Conservation (phyloP, 2,888 invertebrate genomes). For the Epiblema foenella region DNA sequence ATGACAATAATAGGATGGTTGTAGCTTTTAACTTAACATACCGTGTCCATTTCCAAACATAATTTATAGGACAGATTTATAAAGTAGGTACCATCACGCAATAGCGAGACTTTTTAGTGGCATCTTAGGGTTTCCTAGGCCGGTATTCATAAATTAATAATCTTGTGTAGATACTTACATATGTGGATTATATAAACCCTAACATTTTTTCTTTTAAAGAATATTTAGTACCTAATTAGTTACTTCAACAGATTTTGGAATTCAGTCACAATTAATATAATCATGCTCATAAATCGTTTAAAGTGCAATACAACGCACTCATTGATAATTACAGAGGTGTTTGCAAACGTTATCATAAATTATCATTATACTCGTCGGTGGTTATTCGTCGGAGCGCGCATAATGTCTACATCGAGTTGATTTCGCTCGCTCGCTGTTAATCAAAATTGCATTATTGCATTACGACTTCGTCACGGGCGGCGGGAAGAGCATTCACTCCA, state of each 20-base stretch:
- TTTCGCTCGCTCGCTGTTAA: slow-evolving; percentile 67
- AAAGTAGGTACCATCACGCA: not conserved
- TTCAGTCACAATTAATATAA: slow-evolving; percentile 7
- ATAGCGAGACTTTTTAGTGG: not conserved
- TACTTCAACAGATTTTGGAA: not conserved
- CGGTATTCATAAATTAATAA: not conserved
- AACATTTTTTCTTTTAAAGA: too few species aligned
- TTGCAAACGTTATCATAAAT: slow-evolving; percentile 39
- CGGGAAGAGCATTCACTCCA: slow-evolving; percentile 57
- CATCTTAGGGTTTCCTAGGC: not conserved
- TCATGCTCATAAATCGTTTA: slow-evolving; percentile 12
- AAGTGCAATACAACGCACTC: slow-evolving; percentile 6
- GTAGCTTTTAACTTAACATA: not conserved
- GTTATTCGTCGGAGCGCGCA: slow-evolving; percentile 49
- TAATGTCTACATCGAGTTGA: slow-evolving; percentile 74
- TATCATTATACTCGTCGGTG: slow-evolving; percentile 27
- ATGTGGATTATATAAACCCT: too few species aligned
- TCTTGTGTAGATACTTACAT: not conserved
- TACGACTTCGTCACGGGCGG: slow-evolving; percentile 70
- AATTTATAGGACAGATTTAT: not conserved
- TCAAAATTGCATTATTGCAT: slow-evolving; percentile 78
- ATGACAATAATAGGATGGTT: not conserved
- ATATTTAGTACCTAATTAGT: too few species aligned
- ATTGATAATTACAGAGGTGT: slow-evolving; percentile 34
- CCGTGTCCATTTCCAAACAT: not conserved